Percentiles rank a stretch among this genome's conserved stretches.
Evolutionary conservation across 2,888 invertebrate genomes (phyloP).

Genomic region (Tipula confusa): DNA sequence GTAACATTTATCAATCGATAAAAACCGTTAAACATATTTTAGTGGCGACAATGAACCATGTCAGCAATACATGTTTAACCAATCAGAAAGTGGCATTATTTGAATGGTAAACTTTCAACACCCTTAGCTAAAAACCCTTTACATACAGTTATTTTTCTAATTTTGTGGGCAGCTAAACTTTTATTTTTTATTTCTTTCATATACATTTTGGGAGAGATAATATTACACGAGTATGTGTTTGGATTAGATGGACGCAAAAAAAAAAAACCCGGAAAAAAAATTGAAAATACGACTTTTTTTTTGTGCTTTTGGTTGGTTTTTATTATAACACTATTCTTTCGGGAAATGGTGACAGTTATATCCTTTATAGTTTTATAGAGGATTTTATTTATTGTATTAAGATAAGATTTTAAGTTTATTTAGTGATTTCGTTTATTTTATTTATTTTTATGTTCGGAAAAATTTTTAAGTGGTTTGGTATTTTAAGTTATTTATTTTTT

Average conservation of each 20-base stretch:
- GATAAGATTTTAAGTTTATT: slow-evolving; percentile 27
- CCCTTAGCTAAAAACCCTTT: no score
- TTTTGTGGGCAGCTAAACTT: slow-evolving; percentile 28
- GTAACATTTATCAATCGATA: no score
- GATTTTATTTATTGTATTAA: slow-evolving; percentile 21
- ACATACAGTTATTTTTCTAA: background rate
- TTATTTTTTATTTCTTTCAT: slow-evolving; percentile 21
- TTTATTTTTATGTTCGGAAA: background rate
- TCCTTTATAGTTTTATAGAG: slow-evolving; percentile 27
- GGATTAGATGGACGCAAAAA: background rate
- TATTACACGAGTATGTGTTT: slow-evolving; percentile 25
- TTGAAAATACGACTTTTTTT: background rate
- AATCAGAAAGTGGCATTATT: no score
- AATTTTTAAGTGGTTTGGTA: background rate
- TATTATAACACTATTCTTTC: slow-evolving; percentile 27
- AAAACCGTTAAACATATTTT: no score
- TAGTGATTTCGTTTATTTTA: slow-evolving; percentile 20
- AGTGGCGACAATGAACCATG: no score
- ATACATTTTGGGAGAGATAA: slow-evolving; percentile 15
- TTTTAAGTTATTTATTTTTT: background rate
- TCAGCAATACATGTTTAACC: no score
- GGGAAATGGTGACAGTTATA: slow-evolving; percentile 29
- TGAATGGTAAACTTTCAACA: no score
- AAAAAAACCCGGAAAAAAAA: background rate
- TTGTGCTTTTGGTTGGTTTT: background rate